phyloP scores from a whole-genome alignment of 2,888 invertebrate species.

The Catocala nupta region DNA sequence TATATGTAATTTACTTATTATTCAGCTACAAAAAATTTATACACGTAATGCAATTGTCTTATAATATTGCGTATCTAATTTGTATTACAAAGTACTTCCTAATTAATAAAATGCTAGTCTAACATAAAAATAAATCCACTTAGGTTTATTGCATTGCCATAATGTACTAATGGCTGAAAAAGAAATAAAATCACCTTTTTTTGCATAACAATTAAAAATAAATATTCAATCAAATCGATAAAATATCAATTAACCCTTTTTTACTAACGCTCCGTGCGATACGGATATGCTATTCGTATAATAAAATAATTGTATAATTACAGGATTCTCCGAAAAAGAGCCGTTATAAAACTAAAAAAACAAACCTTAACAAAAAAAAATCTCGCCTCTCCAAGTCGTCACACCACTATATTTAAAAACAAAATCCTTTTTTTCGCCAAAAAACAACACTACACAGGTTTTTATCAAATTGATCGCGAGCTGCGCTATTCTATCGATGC shows the following conservation, averaged over 20 bases:
- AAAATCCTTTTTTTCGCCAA: slow-evolving; percentile 60
- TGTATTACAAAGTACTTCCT: slow-evolving; percentile 1
- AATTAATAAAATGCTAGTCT: not conserved
- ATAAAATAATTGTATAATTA: slow-evolving; percentile 33
- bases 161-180: slow-evolving; percentile 3
- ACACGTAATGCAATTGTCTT: not conserved
- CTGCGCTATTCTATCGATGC: slow-evolving; percentile 62
- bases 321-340: slow-evolving; percentile 30
- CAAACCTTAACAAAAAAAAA: slow-evolving; percentile 67
- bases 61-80: not conserved
- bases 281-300: slow-evolving; percentile 16
- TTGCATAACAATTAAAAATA: not conserved
- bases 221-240: not conserved
- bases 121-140: not conserved
- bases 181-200: not conserved
- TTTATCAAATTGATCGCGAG: slow-evolving; percentile 59
- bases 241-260: slow-evolving; percentile 16
- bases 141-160: not conserved
- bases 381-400: slow-evolving; percentile 65
- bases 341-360: slow-evolving; percentile 41
- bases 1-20: slow-evolving; percentile 12
- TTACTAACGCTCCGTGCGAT: slow-evolving; percentile 20
- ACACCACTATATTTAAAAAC: slow-evolving; percentile 57
- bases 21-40: not conserved
- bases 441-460: slow-evolving; percentile 68